A percentile compares a stretch with the other conserved stretches of the same genome.
phyloP scores from a whole-genome alignment of 2,888 invertebrate genomes.

The Sturmia bella region DNA sequence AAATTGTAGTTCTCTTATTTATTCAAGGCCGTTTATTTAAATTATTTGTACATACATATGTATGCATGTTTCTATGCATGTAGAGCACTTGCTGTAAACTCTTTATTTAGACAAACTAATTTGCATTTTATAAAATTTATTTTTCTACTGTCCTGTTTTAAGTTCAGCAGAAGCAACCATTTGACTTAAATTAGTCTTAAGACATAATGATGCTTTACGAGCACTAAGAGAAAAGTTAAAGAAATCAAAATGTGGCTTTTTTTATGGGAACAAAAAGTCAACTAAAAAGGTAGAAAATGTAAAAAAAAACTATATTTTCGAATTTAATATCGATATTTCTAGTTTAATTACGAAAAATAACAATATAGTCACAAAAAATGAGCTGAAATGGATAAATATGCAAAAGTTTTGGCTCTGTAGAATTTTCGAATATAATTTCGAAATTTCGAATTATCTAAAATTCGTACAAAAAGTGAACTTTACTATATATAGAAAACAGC shows the following conservation, averaged over 20 bases:
- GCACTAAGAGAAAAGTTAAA: slow-evolving; percentile 17
- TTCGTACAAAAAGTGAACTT: background rate
- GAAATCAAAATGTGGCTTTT: slow-evolving; percentile 6
- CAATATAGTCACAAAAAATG: background rate
- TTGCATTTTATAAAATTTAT: slow-evolving; percentile 52
- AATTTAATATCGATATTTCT: background rate
- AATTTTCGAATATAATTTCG: slow-evolving; percentile 1
- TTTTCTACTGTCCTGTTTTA: slow-evolving; percentile 33
- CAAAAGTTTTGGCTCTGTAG: too few relatives aligned
- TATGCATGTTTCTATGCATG: background rate
- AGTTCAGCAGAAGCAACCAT: slow-evolving; percentile 12
- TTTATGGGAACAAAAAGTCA: slow-evolving; percentile 12
- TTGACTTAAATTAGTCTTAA: slow-evolving; percentile 60
- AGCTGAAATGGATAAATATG: too few relatives aligned
- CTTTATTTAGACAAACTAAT: slow-evolving; percentile 39
- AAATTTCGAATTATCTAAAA: background rate
- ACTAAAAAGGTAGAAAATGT: background rate
- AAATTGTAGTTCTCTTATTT: slow-evolving; percentile 7
- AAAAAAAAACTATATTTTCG: too few relatives aligned
- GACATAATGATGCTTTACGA: slow-evolving; percentile 57
- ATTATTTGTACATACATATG: too few relatives aligned
- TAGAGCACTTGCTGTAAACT: slow-evolving; percentile 30
- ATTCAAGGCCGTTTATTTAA: slow-evolving; percentile 43
- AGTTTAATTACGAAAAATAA: background rate
- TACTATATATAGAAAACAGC: too few relatives aligned